Evolutionary conservation across 2,797 vertebrate genomes (phyloP).

Genomic region (Eremophila alpestris): DNA sequence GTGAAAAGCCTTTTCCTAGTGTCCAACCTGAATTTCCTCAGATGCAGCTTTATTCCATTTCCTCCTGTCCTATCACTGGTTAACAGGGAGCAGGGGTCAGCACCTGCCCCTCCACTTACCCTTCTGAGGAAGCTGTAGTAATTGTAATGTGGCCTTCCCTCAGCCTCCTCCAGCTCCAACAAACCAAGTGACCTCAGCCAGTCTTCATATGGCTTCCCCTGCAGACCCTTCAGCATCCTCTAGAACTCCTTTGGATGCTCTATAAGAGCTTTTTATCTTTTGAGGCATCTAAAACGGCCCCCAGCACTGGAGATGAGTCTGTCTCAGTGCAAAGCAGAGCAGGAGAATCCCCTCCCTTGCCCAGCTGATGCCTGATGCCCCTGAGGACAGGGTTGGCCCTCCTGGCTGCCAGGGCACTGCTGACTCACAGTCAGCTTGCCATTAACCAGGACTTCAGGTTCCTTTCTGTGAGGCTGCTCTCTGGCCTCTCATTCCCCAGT

Average conservation of each 20-base stretch:
- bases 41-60: not conserved
- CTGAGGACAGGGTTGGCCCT: fast-evolving
- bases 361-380: not conserved
- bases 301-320: fast-evolving
- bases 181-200: not conserved
- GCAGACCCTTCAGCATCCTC: not conserved
- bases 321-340: not conserved
- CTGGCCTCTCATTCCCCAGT: fast-evolving
- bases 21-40: not conserved
- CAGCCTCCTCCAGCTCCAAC: not conserved
- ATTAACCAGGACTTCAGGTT: not conserved
- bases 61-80: fast-evolving
- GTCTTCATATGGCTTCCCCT: not conserved
- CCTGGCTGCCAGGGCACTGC: not conserved
- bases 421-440: not conserved
- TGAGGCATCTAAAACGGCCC: not conserved
- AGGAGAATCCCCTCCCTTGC: not conserved
- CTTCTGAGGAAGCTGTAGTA: not conserved
- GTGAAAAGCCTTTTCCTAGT: not conserved
- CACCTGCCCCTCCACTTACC: not conserved
- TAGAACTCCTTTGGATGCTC: not conserved
- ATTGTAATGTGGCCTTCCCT: not conserved
- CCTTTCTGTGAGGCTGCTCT: not conserved
- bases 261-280: not conserved
- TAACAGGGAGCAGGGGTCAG: not conserved